Evolutionary conservation across 1,140 invertebrate species (phyloP).

Genomic region (Habropoda laboriosa): DNA sequence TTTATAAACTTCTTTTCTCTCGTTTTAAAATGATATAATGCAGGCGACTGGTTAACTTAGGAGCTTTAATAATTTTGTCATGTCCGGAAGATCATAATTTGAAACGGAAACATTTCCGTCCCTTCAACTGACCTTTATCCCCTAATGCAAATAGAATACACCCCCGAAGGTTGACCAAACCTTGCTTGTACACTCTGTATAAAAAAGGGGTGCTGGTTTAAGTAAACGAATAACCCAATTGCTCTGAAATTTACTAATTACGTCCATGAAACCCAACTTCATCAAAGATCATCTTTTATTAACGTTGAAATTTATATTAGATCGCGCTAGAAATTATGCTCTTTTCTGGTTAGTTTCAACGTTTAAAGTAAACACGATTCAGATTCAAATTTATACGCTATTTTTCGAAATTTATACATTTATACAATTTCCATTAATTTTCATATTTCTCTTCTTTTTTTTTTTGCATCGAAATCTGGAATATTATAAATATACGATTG

Average conservation of each 20-base stretch:
- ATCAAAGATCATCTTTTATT: background rate
- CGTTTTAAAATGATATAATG: too few species aligned
- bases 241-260: background rate
- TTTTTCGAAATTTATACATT: too few species aligned
- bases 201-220: slow-evolving; percentile 12
- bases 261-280: background rate
- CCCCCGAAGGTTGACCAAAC: background rate
- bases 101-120: background rate
- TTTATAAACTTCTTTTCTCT: background rate
- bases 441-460: too few species aligned
- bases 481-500: too few species aligned
- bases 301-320: too few species aligned
- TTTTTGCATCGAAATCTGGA: too few species aligned
- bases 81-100: background rate
- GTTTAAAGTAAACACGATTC: too few species aligned
- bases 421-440: too few species aligned
- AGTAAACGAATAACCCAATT: background rate
- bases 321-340: too few species aligned
- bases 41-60: background rate
- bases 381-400: too few species aligned
- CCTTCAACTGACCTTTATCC: background rate
- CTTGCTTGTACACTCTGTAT: background rate
- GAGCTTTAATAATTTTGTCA: background rate
- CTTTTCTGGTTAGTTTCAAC: too few species aligned
- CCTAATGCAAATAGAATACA: slow-evolving; percentile 22